Base-by-base conservation (phyloP, 1,140 invertebrate genomes). In the Monomorium pharaonis region DNA sequence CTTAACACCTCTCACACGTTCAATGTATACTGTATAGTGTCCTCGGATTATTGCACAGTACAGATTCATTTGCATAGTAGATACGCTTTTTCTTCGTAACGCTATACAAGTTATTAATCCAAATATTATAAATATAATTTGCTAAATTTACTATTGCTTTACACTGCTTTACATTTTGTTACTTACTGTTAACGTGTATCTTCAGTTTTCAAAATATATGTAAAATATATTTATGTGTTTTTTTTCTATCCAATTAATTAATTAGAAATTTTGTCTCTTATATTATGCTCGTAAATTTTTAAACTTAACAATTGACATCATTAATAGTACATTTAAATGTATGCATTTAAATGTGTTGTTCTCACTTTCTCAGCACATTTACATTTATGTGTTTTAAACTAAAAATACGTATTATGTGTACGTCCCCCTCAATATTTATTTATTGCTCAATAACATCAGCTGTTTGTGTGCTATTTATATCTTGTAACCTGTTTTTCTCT, bases 1-100 rank as follows among this genome's bases (percentile, higher is more conserved):
- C 54, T 80, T 69, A 69, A 69, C 62, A 76, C 56, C 24, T 76
- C 37, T 77, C 74, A 44, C 33, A 33, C 56, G 21, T 44, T 77
- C 54, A 44, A n/a, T n/a, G n/a, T n/a, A n/a, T n/a, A n/a, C n/a
- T n/a, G n/a, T n/a, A 14, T 5, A 76, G 24, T 62, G 18, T 44
- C 74, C 37, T 77, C 18, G 16, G 6, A 77, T 44, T 3, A 60
- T 77, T n/a, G 24, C 37, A 44, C 18, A 44, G 37, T 44, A 16
- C 4, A 56, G 24, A 44, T 18, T 33, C 18, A n/a, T 77, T 77
- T 24, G 16, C 30, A 62, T 37, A 77, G 44, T 27, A n/a, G n/a
- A n/a, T n/a, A 6, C 24, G 56, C 30, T 44, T 44, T 24, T 60
- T 44, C n/a, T 62, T 44, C 21, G 16, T 10, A 5, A 42, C 9